A percentile compares a stretch with the other conserved stretches of the same genome.
phyloP scores from a whole-genome alignment of 2,113 vertebrate species.

The Mohoua ochrocephala region DNA sequence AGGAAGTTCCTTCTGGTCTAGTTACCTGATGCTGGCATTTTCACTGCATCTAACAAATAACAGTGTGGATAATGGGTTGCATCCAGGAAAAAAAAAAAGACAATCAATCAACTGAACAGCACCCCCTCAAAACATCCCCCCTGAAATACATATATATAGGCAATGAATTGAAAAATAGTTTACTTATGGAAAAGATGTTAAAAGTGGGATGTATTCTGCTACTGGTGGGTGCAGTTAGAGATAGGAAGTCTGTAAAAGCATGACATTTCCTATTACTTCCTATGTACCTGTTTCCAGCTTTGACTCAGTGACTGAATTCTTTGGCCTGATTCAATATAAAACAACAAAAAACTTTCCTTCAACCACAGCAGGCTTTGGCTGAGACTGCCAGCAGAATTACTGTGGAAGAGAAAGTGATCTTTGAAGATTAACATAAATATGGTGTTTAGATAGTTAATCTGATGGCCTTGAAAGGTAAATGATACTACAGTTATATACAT shows the following conservation, averaged over 20 bases:
- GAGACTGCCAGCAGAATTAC: not conserved
- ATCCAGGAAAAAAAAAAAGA: not conserved
- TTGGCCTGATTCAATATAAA: not conserved
- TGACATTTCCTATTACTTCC: not conserved
- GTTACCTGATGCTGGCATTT: not conserved
- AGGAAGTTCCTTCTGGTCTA: not conserved
- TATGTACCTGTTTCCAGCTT: not conserved
- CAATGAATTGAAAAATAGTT: not conserved
- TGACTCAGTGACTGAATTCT: not conserved
- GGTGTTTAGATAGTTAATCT: not conserved
- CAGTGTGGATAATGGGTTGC: not conserved
- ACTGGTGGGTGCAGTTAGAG: not conserved
- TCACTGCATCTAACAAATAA: not conserved
- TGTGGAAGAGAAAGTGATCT: not conserved
- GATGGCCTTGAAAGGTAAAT: not conserved
- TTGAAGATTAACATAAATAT: not conserved
- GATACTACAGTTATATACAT: not conserved
- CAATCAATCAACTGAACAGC: not conserved
- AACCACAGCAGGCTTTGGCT: not conserved
- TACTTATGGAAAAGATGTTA: not conserved
- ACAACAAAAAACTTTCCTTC: not conserved
- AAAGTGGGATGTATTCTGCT: not conserved
- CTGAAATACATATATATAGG: not conserved
- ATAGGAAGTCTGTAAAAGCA: not conserved
- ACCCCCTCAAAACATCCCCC: accelerated